These are phyloP conservation scores for Vimba vimba DNA, from an alignment of 2,113 vertebrate species.

Conservation along the genomic window DNA sequence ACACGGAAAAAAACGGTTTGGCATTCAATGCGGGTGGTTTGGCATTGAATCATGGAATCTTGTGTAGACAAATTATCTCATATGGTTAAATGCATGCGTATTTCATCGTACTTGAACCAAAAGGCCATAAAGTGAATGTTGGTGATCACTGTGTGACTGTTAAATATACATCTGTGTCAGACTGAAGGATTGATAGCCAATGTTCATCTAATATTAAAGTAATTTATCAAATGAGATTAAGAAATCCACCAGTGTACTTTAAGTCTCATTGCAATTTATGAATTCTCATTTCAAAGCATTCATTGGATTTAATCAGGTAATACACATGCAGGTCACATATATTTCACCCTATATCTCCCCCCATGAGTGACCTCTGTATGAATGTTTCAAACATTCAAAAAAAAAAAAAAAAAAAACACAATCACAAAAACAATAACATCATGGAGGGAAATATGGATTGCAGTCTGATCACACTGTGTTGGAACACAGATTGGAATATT, in stretches of 20 bases:
- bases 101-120: not conserved
- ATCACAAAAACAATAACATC: not conserved
- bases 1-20: not conserved
- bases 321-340: not conserved
- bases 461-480: not conserved
- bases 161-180: not conserved
- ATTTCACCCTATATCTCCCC: not conserved
- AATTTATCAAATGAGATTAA: not conserved
- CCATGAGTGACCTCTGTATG: not conserved
- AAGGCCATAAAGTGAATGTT: not conserved
- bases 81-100: slow-evolving; percentile 9
- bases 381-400: not conserved
- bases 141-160: not conserved
- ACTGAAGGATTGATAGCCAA: not conserved
- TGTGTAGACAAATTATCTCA: slow-evolving; percentile 44
- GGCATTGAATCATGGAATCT: not conserved
- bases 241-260: not conserved
- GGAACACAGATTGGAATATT: slow-evolving; percentile 1
- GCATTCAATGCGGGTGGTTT: slow-evolving; percentile 20
- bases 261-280: not conserved
- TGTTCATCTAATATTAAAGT: not conserved
- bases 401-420: not conserved
- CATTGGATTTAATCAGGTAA: not conserved
- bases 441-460: not conserved
- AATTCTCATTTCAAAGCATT: slow-evolving; percentile 17